phyloP scores from a whole-genome alignment of 1,140 invertebrate genomes.

The Trigoniulus corallinus region DNA sequence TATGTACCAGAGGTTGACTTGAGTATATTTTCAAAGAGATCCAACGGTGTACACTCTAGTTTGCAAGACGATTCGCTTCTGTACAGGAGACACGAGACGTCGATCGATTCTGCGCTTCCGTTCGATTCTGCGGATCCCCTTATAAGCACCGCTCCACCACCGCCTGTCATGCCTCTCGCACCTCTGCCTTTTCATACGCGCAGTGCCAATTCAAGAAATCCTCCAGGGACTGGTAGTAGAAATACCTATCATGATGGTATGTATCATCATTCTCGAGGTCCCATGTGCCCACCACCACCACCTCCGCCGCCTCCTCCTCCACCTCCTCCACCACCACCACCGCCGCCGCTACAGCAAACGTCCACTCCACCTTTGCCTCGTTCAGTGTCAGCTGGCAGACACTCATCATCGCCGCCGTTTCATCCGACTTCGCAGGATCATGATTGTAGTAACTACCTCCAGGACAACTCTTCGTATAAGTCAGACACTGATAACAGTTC shows the following conservation, averaged over 20 bases:
- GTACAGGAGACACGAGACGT: background rate
- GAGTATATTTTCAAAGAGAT: constrained; percentile 14
- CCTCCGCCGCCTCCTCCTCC: background rate
- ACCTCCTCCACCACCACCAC: background rate
- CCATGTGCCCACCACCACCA: background rate
- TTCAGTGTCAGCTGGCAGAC: no score
- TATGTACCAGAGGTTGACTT: constrained; percentile 19
- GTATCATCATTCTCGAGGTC: background rate
- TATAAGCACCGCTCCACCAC: background rate
- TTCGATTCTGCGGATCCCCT: background rate
- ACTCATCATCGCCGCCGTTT: no score
- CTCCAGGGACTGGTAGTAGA: no score
- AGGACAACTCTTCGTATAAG: background rate
- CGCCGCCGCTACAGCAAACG: no score
- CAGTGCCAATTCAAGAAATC: no score
- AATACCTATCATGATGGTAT: no score
- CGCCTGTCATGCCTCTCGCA: background rate
- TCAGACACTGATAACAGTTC: background rate
- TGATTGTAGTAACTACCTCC: background rate
- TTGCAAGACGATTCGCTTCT: background rate
- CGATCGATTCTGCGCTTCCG: background rate
- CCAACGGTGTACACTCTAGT: constrained; percentile 12
- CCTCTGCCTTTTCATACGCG: background rate
- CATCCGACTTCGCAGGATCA: background rate
- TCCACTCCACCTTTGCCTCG: no score